Base-by-base conservation (phyloP, 2,113 vertebrate genomes). In the Spermophilus dauricus region DNA sequence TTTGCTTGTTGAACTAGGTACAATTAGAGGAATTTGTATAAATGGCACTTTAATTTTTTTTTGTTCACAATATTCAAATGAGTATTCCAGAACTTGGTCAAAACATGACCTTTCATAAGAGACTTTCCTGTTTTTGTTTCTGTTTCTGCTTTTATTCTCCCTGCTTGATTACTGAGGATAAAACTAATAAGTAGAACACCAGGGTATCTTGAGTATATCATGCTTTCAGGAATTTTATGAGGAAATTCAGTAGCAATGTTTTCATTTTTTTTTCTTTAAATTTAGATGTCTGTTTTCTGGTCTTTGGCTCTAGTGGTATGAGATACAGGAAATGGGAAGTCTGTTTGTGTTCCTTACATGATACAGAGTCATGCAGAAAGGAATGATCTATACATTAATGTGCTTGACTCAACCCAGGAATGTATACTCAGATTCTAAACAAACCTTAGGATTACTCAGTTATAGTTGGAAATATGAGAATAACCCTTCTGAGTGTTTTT, bases 401-500 rank as follows among this genome's bases (percentile, higher is more conserved):
- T 97, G 90, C 96, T 98, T 98, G 97, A 96, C 93, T 98, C 96
- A 97, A 96, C 78, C 84, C 81, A 95, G 94, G 89, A 96, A 94
- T 97, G 39, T 77, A 97, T 91, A 97, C 98, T 97, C 96, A 98
- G 95, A 96, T 91, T 69, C 95, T 95, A 96, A 97, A 93, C 42
- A 98, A 97, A 98, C 88, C 77, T 92, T 85, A 98, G 97, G 88
- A 96, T 98, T 96, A 98, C 95, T 98, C 96, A 98, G 78, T 95
- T 98, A 85, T 77, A 97, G 94, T 72, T 98, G 93, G 97, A 98
- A 98, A 98, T 98, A 97, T 96, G 96, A 98, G 98, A 98, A 95
- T 98, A 97, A 96, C 81, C 89, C 82, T 98, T 98, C 94, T 97
- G 80, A 98, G 39, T 97, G 93, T 98, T 98, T 98, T 97, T 97